Evolutionary conservation across 2,888 invertebrate species (phyloP).

Genomic region (Ennomos quercinarius): DNA sequence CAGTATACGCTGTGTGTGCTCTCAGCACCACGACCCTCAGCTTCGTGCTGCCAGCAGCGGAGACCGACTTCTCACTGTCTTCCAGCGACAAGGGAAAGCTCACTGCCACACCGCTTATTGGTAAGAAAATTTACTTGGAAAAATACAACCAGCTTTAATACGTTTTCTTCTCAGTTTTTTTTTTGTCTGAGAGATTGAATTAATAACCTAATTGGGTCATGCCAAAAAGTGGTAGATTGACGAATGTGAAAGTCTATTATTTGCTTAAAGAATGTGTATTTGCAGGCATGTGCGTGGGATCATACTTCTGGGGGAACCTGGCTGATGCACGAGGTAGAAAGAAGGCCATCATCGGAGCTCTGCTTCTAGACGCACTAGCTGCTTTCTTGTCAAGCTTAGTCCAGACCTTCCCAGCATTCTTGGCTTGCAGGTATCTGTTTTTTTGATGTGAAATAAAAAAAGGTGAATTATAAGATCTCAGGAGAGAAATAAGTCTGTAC

Average conservation of each 20-base stretch:
- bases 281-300: constrained; percentile 88
- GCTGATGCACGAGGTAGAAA: constrained; percentile 89
- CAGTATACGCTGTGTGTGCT: constrained; percentile 89
- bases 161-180: too few relatives aligned
- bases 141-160: neutral
- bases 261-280: neutral
- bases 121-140: constrained; percentile 55
- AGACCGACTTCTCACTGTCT: constrained; percentile 83
- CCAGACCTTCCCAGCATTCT: constrained; percentile 84
- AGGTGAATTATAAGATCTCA: too few relatives aligned
- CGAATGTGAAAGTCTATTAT: too few relatives aligned
- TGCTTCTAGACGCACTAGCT: constrained; percentile 85
- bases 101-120: constrained; percentile 86
- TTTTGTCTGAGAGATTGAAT: too few relatives aligned
- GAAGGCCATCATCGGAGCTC: constrained; percentile 87
- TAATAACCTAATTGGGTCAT: neutral
- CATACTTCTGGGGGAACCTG: constrained; percentile 89
- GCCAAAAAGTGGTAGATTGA: neutral
- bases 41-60: constrained; percentile 87
- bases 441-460: constrained; percentile 1
- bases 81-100: constrained; percentile 86
- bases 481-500: too few relatives aligned
- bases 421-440: constrained; percentile 80
- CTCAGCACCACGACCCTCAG: constrained; percentile 88
- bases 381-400: constrained; percentile 85